Evolutionary conservation across 2,797 vertebrate species (phyloP).

Genomic region (Thaleichthys pacificus): DNA sequence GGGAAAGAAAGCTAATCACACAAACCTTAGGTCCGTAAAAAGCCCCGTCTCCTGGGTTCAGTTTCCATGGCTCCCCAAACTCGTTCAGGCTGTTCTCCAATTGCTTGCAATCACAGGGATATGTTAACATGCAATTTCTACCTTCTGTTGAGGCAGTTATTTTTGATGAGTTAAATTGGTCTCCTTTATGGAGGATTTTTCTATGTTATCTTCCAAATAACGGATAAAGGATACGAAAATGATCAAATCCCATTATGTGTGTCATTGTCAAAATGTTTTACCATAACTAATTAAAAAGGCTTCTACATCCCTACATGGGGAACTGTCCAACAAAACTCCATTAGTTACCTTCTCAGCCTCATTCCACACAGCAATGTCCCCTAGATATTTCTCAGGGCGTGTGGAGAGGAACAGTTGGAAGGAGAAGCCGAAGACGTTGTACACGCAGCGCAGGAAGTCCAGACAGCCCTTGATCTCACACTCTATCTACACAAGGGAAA

Average conservation of each 20-base stretch:
- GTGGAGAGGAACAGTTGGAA: constrained; percentile 93
- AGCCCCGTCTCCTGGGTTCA: constrained; percentile 91
- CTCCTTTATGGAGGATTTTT: not conserved
- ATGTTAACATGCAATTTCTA: constrained; percentile 4
- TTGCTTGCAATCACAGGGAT: constrained; percentile 75
- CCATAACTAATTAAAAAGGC: constrained; percentile 64
- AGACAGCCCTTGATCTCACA: constrained; percentile 91
- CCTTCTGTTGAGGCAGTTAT: no score
- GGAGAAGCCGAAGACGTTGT: constrained; percentile 88
- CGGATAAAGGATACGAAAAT: no score
- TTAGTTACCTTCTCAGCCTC: constrained; percentile 87
- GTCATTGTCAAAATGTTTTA: constrained; percentile 41
- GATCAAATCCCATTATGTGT: no score
- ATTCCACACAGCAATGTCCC: constrained; percentile 85
- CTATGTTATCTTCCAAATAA: no score
- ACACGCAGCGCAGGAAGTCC: constrained; percentile 89
- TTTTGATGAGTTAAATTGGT: not conserved
- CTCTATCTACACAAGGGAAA: constrained; percentile 78
- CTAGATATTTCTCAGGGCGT: constrained; percentile 88
- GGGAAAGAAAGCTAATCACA: constrained; percentile 25
- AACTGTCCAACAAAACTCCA: no score
- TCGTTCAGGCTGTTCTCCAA: constrained; percentile 88
- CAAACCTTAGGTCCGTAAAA: constrained; percentile 96
- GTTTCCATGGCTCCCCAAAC: constrained; percentile 90
- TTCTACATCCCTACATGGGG: no score